Base-by-base conservation (phyloP, 2,888 invertebrate species). In the Embidobia sp. region DNA sequence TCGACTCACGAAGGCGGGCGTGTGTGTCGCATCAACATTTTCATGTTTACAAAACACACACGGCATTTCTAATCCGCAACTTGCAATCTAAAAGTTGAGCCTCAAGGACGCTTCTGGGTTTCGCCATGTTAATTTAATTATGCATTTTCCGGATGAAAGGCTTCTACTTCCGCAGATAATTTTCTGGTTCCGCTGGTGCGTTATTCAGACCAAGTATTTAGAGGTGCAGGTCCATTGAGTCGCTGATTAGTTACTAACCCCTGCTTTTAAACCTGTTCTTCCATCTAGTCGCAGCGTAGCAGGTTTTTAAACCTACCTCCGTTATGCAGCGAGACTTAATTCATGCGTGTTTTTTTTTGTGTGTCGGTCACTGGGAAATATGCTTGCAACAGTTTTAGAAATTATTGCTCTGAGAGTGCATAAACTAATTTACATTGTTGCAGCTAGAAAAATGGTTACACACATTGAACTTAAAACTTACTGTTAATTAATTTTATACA, bases 21-120 rank as follows among this genome's bases (percentile, higher is more conserved):
- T 63, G 64, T 49, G 33, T 46, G 59, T 66, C 33, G 74, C 61
- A 61, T 44, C 66, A 53, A 67, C 55, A 63, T 75, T 61, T 67
- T 67, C 63, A 63, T 75, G 63, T 69, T 63, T 63, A 49, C 44
- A 44, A 55, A 55, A 63, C 42, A 49, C 42, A 49, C 35, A 22
- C 40, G 18, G 16, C 42, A 6, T 37, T 35, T 63, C 29, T 46
- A 33, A 49, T 69, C 42, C 27, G 13, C 16, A 48, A 18, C 35
- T 48, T 31, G 33, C 27, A 19, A 67, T 66, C 53, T 33, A 53
- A 55, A 69, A 53, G 53, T 66, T 55, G 7, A 48, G 18, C 37
- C 61, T 46, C 18, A 22, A 48, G 40, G 44, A 37, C 57, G 33
- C 46, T 55, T 33, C 15, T 7, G 35, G 8, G 11, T 33, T 16